Conservation (phyloP, 2,888 invertebrate species). For the Apodemia duryi region DNA sequence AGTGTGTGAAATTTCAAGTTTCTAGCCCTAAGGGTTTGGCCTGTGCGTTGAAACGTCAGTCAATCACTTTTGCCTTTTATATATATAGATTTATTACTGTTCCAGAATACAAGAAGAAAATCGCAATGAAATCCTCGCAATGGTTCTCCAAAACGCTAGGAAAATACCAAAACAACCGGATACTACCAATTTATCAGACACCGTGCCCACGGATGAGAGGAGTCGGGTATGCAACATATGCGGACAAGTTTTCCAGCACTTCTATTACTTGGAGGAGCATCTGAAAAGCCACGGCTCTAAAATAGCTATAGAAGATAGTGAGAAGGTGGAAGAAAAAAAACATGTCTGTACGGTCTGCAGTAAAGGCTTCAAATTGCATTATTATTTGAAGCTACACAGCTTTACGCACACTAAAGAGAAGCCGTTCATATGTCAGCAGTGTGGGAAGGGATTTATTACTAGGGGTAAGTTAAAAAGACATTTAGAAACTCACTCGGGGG, state of each 20-base stretch:
- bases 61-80: no score
- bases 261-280: conserved; percentile 67
- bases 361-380: conserved; percentile 65
- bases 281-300: conserved; percentile 61
- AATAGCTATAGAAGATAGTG: conserved; percentile 53
- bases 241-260: conserved; percentile 67
- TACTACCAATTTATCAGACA: conserved; percentile 30
- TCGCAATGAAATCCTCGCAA: conserved; percentile 60
- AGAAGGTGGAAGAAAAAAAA: conserved; percentile 53
- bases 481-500: conserved; percentile 59
- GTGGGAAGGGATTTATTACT: conserved; percentile 69
- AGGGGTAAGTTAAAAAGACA: conserved; percentile 66
- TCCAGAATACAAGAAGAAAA: conserved; percentile 62
- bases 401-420: conserved; percentile 70
- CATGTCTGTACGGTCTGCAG: conserved; percentile 59
- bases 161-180: conserved; percentile 52
- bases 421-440: conserved; percentile 67
- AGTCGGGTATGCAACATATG: conserved; percentile 68
- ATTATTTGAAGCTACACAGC: conserved; percentile 64
- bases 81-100: not conserved
- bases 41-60: no score
- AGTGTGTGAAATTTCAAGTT: no score
- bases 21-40: no score
- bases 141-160: conserved; percentile 67
- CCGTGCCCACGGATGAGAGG: conserved; percentile 50